A percentile compares a stretch with the other conserved stretches of the same genome.
Evolutionary conservation across 1,140 invertebrate genomes (phyloP).

Genomic region (Drosophila gunungcola): DNA sequence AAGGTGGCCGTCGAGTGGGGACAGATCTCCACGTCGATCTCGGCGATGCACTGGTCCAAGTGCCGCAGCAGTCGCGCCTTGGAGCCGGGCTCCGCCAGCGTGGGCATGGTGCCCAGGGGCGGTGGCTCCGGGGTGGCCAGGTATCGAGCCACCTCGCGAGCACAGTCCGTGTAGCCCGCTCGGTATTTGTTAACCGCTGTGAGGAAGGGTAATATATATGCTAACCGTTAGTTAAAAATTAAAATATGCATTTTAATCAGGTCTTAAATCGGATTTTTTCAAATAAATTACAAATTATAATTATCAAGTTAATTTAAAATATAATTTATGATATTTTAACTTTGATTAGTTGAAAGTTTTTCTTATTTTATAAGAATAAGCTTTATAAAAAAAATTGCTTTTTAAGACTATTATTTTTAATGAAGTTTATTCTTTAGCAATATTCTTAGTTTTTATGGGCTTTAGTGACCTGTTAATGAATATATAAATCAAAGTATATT

Average conservation of each 20-base stretch:
- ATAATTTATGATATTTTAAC: not conserved
- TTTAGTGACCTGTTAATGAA: no score
- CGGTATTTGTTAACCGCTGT: slow-evolving; percentile 87
- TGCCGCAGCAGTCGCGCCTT: slow-evolving; percentile 89
- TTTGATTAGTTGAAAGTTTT: no score
- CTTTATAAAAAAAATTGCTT: no score
- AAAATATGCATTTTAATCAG: no score
- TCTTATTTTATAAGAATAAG: no score
- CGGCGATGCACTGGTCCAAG: slow-evolving; percentile 89
- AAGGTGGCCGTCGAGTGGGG: slow-evolving; percentile 81
- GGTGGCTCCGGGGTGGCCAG: slow-evolving; percentile 88
- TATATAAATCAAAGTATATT: no score
- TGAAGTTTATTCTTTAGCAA: no score
- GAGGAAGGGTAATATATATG: not conserved
- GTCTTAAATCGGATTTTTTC: no score
- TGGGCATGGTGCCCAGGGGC: slow-evolving; percentile 87
- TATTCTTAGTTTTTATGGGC: no score
- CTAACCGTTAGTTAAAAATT: not conserved
- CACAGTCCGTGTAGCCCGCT: slow-evolving; percentile 93
- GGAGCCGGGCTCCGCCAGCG: slow-evolving; percentile 88
- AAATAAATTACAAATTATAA: no score
- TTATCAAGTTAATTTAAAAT: no score
- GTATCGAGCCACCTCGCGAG: slow-evolving; percentile 89
- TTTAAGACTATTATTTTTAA: no score
- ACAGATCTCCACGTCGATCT: slow-evolving; percentile 89